phyloP scores from a whole-genome alignment of 2,888 invertebrate species.

The Cinara cedri region DNA sequence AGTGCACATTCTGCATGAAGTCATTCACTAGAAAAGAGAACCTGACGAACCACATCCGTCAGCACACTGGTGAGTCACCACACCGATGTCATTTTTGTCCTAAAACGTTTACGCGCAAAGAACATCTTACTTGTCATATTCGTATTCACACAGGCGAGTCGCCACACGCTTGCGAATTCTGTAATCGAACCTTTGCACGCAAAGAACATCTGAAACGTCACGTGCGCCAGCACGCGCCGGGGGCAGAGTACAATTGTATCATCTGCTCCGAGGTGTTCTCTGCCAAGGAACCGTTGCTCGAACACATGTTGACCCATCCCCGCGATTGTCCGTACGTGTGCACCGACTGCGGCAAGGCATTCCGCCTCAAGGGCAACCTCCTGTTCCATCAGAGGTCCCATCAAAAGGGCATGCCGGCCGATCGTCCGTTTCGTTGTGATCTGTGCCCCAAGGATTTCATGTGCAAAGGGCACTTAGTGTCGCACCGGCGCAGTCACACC shows the following conservation, averaged over 20 bases:
- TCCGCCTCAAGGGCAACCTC: constrained; percentile 63
- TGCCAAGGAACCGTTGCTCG: constrained; percentile 75
- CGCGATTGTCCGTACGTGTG: constrained; percentile 82
- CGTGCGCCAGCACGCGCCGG: constrained; percentile 67
- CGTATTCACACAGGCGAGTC: constrained; percentile 88
- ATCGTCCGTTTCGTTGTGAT: constrained; percentile 77
- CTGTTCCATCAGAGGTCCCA: constrained; percentile 87
- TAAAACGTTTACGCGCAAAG: constrained; percentile 79
- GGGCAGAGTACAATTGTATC: constrained; percentile 81
- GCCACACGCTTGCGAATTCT: constrained; percentile 83
- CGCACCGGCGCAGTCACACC: constrained; percentile 81
- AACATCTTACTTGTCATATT: constrained; percentile 76
- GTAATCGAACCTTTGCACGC: constrained; percentile 83
- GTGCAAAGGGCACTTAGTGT: constrained; percentile 84
- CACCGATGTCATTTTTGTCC: constrained; percentile 81
- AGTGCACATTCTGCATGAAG: constrained; percentile 82
- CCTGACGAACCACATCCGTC: constrained; percentile 62
- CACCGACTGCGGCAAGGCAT: constrained; percentile 63
- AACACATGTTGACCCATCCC: constrained; percentile 79
- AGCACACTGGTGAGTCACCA: constrained; percentile 70
- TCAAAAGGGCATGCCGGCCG: constrained; percentile 74
- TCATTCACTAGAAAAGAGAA: constrained; percentile 62
- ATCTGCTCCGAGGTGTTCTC: constrained; percentile 77
- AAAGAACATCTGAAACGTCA: constrained; percentile 83
- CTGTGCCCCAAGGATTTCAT: constrained; percentile 86